phyloP scores from a whole-genome alignment of 2,797 vertebrate genomes.

The Ctenopoma kingsleyae region DNA sequence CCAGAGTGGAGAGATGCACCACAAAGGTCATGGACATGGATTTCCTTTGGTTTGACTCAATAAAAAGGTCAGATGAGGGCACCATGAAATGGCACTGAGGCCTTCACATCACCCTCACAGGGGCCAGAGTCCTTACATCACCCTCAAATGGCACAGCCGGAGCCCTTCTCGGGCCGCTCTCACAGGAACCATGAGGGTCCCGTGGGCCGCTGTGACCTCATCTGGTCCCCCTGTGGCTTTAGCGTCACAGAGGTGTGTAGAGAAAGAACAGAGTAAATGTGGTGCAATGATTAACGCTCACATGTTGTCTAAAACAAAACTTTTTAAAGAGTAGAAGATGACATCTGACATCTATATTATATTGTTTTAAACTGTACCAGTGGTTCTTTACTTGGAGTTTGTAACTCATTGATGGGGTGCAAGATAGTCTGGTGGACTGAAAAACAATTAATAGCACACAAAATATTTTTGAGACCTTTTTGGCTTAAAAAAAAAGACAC shows the following conservation, averaged over 20 bases:
- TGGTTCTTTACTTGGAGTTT: neutral
- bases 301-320: slow-evolving; percentile 13
- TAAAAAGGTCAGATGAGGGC: slow-evolving; percentile 84
- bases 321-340: neutral
- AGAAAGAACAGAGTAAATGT: slow-evolving; percentile 11
- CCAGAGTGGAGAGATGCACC: slow-evolving; percentile 73
- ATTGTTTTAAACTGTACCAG: neutral
- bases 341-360: no score
- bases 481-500: no score
- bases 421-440: no score
- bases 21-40: slow-evolving; percentile 84
- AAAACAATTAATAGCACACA: no score
- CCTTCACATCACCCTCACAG: slow-evolving; percentile 62
- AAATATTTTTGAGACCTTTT: no score
- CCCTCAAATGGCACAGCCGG: slow-evolving; percentile 68
- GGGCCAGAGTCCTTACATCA: slow-evolving; percentile 64
- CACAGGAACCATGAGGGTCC: slow-evolving; percentile 31
- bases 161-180: slow-evolving; percentile 14
- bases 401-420: no score
- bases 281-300: neutral
- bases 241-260: slow-evolving; percentile 19
- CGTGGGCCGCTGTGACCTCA: slow-evolving; percentile 50
- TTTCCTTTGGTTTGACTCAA: slow-evolving; percentile 83
- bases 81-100: slow-evolving; percentile 81
- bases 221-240: slow-evolving; percentile 19